phyloP scores from a whole-genome alignment of 2,888 invertebrate genomes.

The Patella ulyssiponensis region DNA sequence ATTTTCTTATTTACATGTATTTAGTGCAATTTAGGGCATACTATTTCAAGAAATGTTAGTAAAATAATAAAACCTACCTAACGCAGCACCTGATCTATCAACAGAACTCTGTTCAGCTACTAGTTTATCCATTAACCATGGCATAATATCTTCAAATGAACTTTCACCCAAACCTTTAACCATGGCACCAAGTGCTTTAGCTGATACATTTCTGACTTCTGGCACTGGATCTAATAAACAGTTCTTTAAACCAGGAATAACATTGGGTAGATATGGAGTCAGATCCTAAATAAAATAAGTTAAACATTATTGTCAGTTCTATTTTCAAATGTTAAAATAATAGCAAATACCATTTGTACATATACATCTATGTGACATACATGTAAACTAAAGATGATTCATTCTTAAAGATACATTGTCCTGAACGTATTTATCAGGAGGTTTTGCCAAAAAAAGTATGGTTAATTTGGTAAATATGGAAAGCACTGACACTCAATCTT shows the following conservation, averaged over 20 bases:
- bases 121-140: constrained; percentile 98
- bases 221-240: constrained; percentile 98
- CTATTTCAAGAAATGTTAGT: no score
- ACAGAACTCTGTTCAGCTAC: constrained; percentile 96
- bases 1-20: no score
- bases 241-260: constrained; percentile 96
- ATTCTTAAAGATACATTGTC: no score
- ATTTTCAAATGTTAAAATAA: neutral
- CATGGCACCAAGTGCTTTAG: constrained; percentile 97
- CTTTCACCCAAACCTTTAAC: constrained; percentile 97
- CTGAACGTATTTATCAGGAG: no score
- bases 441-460: no score
- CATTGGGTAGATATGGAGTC: constrained; percentile 93
- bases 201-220: constrained; percentile 95
- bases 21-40: no score
- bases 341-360: no score
- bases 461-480: no score
- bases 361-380: no score
- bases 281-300: constrained; percentile 78
- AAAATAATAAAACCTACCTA: constrained; percentile 52
- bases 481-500: no score
- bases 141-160: constrained; percentile 94
- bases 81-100: constrained; percentile 74
- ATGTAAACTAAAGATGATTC: no score
- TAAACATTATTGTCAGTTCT: neutral